phyloP scores from a whole-genome alignment of 92 coral and sea anemone species.

The Zoanthus sansibaricus region DNA sequence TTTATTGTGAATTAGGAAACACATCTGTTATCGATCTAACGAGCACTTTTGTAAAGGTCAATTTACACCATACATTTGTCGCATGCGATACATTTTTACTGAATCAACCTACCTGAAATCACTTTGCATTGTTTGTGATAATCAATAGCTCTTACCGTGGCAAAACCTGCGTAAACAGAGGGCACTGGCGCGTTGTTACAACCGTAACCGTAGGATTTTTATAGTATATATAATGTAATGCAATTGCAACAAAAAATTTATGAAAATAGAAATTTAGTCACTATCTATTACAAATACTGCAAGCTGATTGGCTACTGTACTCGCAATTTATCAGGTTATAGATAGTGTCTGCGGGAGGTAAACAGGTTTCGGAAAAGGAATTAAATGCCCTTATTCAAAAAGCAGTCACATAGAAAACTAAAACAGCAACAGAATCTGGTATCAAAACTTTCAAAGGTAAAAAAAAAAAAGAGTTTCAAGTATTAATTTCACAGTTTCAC shows the following conservation, averaged over 20 bases:
- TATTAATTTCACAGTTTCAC: too few relatives aligned
- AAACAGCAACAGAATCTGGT: too few relatives aligned
- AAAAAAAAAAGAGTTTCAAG: too few relatives aligned
- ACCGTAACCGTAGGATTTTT: neutral
- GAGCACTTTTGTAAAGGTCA: neutral
- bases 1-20: too few relatives aligned
- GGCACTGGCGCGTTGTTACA: neutral
- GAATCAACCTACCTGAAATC: neutral
- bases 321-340: too few relatives aligned
- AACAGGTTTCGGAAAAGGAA: neutral
- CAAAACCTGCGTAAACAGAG: neutral
- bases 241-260: neutral
- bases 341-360: too few relatives aligned
- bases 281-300: too few relatives aligned
- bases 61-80: neutral
- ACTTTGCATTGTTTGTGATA: neutral
- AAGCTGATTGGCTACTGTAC: too few relatives aligned
- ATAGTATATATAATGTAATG: neutral
- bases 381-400: too few relatives aligned
- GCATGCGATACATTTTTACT: slow-evolving; percentile 8
- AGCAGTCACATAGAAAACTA: too few relatives aligned
- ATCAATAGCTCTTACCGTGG: neutral
- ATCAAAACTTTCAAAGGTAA: too few relatives aligned
- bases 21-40: neutral
- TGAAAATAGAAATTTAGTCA: too few relatives aligned